phyloP scores from a whole-genome alignment of 2,888 invertebrate species.

The Eustalomyia histrio region DNA sequence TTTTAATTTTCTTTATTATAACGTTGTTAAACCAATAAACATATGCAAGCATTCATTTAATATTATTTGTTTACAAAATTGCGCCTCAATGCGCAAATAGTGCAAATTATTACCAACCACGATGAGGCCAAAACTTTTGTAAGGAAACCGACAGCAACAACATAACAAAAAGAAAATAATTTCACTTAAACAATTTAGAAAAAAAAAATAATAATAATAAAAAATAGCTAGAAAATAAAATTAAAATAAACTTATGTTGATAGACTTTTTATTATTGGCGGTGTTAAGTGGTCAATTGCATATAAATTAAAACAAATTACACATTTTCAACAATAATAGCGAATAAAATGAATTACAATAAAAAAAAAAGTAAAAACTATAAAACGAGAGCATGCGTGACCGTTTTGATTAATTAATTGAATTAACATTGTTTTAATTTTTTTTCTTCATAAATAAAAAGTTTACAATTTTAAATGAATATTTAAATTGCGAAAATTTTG shows the following conservation, averaged over 20 bases:
- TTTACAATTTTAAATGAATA: conserved; percentile 39
- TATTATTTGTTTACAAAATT: conserved; percentile 42
- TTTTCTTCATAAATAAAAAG: conserved; percentile 31
- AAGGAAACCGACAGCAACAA: conserved; percentile 29
- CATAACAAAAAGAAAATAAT: conserved; percentile 51
- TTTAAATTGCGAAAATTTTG: no score
- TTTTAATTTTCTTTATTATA: conserved; percentile 7
- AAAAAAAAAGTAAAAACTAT: neutral
- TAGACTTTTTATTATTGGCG: neutral
- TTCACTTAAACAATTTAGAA: conserved; percentile 57
- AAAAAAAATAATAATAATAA: conserved; percentile 24
- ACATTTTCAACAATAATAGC: neutral
- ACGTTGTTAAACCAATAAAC: conserved; percentile 25
- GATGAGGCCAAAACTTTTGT: neutral
- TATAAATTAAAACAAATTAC: conserved; percentile 24
- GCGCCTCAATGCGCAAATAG: conserved; percentile 44
- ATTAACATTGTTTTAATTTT: conserved; percentile 56
- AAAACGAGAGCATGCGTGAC: conserved; percentile 61
- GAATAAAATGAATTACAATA: neutral
- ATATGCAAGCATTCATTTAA: conserved; percentile 12
- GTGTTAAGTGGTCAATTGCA: conserved; percentile 46
- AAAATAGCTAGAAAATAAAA: neutral
- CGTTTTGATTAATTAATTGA: conserved; percentile 60
- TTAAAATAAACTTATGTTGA: neutral
- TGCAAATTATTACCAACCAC: conserved; percentile 21